Conservation (phyloP, 2,797 vertebrate species). For the Pseudotriccus pelzelni region DNA sequence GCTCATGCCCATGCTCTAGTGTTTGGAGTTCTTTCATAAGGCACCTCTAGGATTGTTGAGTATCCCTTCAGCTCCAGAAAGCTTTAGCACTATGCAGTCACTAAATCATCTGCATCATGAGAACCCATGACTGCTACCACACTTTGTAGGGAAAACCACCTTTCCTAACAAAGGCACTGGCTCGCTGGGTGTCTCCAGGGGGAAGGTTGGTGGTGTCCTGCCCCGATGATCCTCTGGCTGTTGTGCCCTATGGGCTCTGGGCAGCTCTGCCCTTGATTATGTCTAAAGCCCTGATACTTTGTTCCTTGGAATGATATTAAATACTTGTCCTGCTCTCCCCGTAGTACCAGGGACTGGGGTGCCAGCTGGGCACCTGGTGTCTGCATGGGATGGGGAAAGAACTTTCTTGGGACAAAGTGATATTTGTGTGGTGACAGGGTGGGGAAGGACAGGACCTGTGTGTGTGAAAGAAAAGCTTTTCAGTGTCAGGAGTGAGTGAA, state of each 20-base stretch:
- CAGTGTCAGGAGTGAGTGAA: background rate
- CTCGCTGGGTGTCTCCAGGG: background rate
- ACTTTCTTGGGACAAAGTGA: background rate
- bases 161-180: background rate
- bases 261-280: background rate
- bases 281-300: background rate
- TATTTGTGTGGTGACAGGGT: background rate
- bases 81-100: background rate
- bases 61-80: background rate
- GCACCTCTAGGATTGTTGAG: background rate
- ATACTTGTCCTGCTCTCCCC: background rate
- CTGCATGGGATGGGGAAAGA: background rate
- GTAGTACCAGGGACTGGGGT: background rate
- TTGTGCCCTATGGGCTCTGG: background rate
- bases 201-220: background rate
- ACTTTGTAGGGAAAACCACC: background rate
- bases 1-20: rapidly evolving
- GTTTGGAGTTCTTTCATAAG: background rate
- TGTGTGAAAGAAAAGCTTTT: background rate
- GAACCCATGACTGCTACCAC: background rate
- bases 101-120: background rate
- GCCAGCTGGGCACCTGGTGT: background rate
- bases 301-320: background rate
- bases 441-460: background rate
- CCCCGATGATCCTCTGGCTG: background rate